Evolutionary conservation across 2,888 invertebrate species (phyloP).

Genomic region (Cryptosula pallasiana): DNA sequence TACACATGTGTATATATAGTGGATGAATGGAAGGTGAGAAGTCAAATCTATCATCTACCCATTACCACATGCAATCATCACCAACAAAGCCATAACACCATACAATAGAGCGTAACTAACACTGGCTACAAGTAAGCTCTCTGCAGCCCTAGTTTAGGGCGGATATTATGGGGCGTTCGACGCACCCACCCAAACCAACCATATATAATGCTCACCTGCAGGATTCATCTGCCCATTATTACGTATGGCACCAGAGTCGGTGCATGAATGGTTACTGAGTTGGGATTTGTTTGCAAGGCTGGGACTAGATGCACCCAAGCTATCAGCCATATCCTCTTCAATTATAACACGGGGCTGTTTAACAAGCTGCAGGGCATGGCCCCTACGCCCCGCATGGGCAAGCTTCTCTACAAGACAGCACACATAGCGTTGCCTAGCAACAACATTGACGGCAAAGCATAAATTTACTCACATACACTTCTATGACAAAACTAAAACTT

Average conservation of each 20-base stretch:
- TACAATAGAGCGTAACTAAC: no score
- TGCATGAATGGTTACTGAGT: neutral
- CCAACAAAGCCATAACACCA: no score
- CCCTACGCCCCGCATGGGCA: neutral
- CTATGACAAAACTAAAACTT: no score
- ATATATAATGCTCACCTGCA: neutral
- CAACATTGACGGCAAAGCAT: neutral
- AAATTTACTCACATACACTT: no score
- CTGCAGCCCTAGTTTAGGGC: no score
- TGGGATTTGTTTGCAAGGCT: neutral
- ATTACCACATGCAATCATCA: no score
- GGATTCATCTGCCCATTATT: neutral
- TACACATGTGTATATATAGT: no score
- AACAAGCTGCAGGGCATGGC: neutral
- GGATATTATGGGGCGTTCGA: no score
- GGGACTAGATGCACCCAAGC: neutral
- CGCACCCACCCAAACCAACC: neutral
- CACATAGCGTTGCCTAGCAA: neutral
- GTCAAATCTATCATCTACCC: no score
- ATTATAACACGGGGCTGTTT: conserved; percentile 14
- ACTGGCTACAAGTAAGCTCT: no score
- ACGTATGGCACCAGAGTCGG: neutral
- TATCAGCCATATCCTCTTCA: conserved; percentile 1
- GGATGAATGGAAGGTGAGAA: no score
- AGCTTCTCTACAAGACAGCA: conserved; percentile 14